Conservation (phyloP, 2,888 invertebrate genomes). For the Athalia cordata region DNA sequence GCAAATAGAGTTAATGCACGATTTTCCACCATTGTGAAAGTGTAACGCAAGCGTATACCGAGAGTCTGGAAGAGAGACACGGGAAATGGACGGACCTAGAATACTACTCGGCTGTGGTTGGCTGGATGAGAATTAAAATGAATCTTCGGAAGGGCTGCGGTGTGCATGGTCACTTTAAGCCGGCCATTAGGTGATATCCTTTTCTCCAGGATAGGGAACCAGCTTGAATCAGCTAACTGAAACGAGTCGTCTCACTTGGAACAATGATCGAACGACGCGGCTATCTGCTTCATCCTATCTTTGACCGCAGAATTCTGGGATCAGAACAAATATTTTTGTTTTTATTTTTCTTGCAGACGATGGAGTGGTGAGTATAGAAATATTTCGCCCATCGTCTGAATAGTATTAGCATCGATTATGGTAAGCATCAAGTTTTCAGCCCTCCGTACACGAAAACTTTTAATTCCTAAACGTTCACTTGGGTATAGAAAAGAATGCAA, state of each 20-base stretch:
- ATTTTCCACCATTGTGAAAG: conserved; percentile 27
- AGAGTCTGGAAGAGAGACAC: conserved; percentile 23
- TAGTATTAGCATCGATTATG: too few species aligned
- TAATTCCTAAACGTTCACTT: not conserved
- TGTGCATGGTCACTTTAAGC: conserved; percentile 41
- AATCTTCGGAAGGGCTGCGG: conserved; percentile 36
- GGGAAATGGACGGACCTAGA: conserved; percentile 11
- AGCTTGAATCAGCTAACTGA: conserved; percentile 19
- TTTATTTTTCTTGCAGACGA: not conserved
- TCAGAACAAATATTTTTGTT: not conserved
- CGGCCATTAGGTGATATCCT: conserved; percentile 38
- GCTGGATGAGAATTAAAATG: conserved; percentile 38
- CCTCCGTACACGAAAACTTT: not conserved
- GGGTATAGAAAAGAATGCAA: conserved; percentile 10
- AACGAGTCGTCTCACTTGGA: conserved; percentile 19
- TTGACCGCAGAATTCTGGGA: not conserved
- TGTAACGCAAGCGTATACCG: not conserved
- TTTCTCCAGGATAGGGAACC: not conserved
- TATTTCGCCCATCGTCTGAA: not conserved
- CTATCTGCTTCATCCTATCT: not conserved
- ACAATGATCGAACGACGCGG: conserved; percentile 31
- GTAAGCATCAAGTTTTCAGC: too few species aligned
- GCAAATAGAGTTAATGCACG: conserved; percentile 44
- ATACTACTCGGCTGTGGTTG: conserved; percentile 18
- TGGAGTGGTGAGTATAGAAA: not conserved